Conservation (phyloP, 2,888 invertebrate genomes). For the Hyppa rectilinea region DNA sequence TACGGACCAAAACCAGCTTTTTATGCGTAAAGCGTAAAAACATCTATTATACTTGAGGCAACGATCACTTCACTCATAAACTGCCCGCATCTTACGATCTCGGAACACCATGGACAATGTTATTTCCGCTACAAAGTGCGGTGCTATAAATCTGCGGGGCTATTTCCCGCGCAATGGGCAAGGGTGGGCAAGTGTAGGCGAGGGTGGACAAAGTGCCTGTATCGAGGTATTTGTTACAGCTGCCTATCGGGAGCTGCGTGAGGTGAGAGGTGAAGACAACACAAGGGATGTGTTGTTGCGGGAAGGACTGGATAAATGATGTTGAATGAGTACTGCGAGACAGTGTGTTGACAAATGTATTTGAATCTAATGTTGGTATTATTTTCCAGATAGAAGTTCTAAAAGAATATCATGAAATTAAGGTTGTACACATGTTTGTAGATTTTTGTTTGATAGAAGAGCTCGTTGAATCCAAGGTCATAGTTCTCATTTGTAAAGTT, state of each 20-base stretch:
- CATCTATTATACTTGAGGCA: conserved; percentile 36
- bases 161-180: conserved; percentile 45
- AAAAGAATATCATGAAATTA: background rate
- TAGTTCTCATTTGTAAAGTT: too few relatives aligned
- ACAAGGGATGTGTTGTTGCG: conserved; percentile 28
- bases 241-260: conserved; percentile 22
- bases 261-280: conserved; percentile 24
- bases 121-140: conserved; percentile 63
- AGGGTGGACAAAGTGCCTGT: conserved; percentile 42
- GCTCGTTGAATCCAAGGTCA: too few relatives aligned
- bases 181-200: conserved; percentile 15
- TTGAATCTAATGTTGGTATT: background rate
- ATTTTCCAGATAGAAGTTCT: background rate
- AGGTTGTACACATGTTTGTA: background rate
- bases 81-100: conserved; percentile 46
- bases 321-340: background rate
- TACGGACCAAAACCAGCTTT: conserved; percentile 23
- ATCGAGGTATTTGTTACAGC: conserved; percentile 47
- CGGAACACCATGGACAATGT: conserved; percentile 50
- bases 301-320: conserved; percentile 1
- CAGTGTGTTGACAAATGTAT: background rate
- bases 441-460: conserved; percentile 1
- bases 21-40: conserved; percentile 39
- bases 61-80: conserved; percentile 48
- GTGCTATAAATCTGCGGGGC: conserved; percentile 54